A percentile compares a stretch with the other conserved stretches of the same genome.
These are phyloP conservation scores for Ceratina japonica DNA, from an alignment of 1,140 invertebrate genomes.

Conservation along the genomic window DNA sequence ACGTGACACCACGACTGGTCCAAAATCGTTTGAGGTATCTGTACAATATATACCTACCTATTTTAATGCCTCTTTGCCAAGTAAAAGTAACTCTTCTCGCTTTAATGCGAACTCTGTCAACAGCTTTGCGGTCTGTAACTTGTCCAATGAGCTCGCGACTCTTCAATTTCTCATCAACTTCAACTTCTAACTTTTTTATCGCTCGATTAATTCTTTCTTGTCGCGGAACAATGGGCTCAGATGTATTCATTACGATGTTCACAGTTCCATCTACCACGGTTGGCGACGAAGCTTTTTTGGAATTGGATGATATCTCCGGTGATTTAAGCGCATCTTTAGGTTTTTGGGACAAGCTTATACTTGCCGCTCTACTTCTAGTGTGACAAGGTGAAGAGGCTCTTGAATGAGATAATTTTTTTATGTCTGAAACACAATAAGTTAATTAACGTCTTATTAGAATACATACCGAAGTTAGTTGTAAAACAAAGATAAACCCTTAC, in stretches of 20 bases:
- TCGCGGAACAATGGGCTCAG: conserved; percentile 52
- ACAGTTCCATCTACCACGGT: conserved; percentile 54
- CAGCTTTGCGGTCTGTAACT: conserved; percentile 79
- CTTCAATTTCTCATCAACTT: conserved; percentile 83
- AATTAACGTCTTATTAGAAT: neutral
- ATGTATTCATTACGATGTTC: conserved; percentile 36
- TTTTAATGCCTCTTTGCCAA: conserved; percentile 95
- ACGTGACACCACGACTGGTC: too few relatives aligned
- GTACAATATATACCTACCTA: conserved; percentile 82
- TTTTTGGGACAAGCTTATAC: conserved; percentile 54
- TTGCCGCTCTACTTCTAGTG: conserved; percentile 55
- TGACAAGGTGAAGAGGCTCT: conserved; percentile 69
- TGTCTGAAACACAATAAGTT: conserved; percentile 41
- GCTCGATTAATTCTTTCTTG: conserved; percentile 73
- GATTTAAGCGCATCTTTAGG: conserved; percentile 61
- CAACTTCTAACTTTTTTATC: conserved; percentile 83
- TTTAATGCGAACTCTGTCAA: conserved; percentile 82
- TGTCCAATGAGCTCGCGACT: conserved; percentile 86
- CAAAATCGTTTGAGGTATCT: too few relatives aligned
- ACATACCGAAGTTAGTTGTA: neutral
- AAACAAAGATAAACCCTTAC: conserved; percentile 28
- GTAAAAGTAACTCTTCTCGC: conserved; percentile 89
- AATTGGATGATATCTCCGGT: conserved; percentile 38
- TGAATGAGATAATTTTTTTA: conserved; percentile 65
- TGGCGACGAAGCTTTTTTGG: conserved; percentile 44